phyloP scores from a whole-genome alignment of 2,113 vertebrate species.

The Pseudopodoces humilis region DNA sequence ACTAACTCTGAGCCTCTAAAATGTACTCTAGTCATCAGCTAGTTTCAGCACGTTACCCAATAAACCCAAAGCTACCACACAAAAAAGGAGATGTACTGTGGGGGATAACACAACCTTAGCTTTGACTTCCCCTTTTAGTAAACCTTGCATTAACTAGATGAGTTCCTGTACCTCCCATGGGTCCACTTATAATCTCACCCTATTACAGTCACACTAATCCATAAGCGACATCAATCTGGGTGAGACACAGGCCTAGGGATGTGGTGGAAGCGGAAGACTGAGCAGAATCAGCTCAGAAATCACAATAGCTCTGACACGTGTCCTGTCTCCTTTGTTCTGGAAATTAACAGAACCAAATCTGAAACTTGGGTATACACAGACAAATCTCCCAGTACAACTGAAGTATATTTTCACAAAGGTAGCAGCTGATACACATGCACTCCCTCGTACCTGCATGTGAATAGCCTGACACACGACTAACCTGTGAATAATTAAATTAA shows the following conservation, averaged over 20 bases:
- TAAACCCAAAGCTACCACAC: neutral
- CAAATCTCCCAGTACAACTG: neutral
- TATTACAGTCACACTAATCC: neutral
- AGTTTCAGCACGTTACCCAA: neutral
- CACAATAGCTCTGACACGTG: accelerated
- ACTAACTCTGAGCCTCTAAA: neutral
- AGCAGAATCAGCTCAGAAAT: neutral
- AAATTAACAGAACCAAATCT: neutral
- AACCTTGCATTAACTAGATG: neutral
- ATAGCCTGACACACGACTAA: neutral
- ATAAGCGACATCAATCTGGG: neutral
- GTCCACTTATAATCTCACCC: neutral
- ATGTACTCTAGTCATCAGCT: neutral
- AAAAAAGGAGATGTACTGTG: neutral
- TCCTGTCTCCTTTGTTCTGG: neutral
- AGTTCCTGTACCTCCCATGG: neutral
- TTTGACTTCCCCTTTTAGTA: neutral
- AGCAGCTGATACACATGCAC: neutral
- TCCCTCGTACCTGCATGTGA: neutral
- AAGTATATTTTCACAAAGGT: neutral
- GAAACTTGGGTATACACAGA: neutral
- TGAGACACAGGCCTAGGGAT: neutral
- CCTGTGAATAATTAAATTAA: neutral
- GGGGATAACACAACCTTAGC: neutral
- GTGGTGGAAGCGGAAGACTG: neutral